Evolutionary conservation across 2,797 vertebrate genomes (phyloP), one percentile per base, ranked within the genome.

Genomic region (Pseudochromis fuscus): DNA sequence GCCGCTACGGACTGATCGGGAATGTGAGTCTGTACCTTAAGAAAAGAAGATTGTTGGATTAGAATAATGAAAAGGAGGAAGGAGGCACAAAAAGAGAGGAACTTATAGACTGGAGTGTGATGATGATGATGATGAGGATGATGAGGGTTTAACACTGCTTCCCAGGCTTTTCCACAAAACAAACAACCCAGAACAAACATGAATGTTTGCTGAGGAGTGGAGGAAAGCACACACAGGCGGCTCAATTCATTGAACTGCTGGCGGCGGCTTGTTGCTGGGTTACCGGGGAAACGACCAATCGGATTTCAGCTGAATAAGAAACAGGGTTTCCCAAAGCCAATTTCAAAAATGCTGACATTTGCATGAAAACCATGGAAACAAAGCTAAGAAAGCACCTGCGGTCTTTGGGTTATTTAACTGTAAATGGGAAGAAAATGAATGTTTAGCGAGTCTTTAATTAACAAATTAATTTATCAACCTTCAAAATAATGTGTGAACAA

Each of bases 1-100:
- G 10, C 96, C 97, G 67, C 97, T 98, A 46, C 96, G 96, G 75
- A 95, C 96, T 19, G 96, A 95, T 68, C 96, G 94, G 87, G 95
- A 95, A 71, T 96, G 96, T 28, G 96, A 94, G 50, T 97, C 96
- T 82, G 95, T 95, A 65, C 96, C 96, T 90, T 96, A 30, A 28
- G 8, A 46, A n/a, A 37, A 15, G 25, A 59, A 24, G 19, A 25
- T 4, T 0, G 10, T 11, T 12, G 42, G 7, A 31, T 42, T 24
- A 60, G 0, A n/a, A 24, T 4, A 10, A 42, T 1, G 13, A 65
- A 10, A 21, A 28, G 12, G 37, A 45, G 28, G 46, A 30, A 55
- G 59, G 9, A 51, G 9, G 59, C 28, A 38, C 18, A 33, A 6
- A 49, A n/a, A 44, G 8, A 24, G 2, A 51, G 24, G n/a, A 31